These are phyloP conservation scores for Psophia crepitans DNA, from an alignment of 2,113 vertebrate genomes.

Conservation along the genomic window DNA sequence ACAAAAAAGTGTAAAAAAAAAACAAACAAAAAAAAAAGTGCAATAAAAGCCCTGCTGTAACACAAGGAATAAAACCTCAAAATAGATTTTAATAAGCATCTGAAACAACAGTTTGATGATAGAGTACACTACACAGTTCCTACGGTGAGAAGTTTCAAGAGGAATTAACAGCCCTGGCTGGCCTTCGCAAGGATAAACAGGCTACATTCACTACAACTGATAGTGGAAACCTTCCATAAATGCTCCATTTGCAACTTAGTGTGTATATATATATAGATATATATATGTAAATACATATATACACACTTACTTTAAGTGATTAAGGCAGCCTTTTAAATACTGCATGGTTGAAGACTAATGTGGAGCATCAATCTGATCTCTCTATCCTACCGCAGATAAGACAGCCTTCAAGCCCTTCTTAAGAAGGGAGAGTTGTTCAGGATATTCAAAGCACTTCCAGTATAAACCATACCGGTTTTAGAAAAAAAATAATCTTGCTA, in stretches of 20 bases:
- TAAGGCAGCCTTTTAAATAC: not conserved
- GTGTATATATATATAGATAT: too few relatives aligned
- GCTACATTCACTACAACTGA: not conserved
- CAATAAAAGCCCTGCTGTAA: not conserved
- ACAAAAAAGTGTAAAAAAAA: not conserved
- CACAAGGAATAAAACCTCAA: not conserved
- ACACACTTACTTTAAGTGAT: not conserved
- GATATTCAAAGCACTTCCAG: not conserved
- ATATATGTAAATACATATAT: not conserved
- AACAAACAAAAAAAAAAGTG: too few relatives aligned
- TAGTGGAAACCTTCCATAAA: not conserved
- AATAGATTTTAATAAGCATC: not conserved
- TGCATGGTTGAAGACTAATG: not conserved
- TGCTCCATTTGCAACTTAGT: not conserved
- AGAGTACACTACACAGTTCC: rapidly evolving
- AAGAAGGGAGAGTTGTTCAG: not conserved
- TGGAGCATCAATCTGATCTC: not conserved
- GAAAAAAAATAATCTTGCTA: not conserved
- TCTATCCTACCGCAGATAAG: not conserved
- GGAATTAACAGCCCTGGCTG: not conserved
- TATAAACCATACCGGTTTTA: not conserved
- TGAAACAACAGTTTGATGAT: not conserved
- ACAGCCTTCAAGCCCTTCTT: not conserved
- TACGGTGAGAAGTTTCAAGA: not conserved
- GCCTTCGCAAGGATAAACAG: not conserved